These are phyloP conservation scores for Leptodirus hochenwartii DNA, from an alignment of 2,888 invertebrate species.

Conservation along the genomic window DNA sequence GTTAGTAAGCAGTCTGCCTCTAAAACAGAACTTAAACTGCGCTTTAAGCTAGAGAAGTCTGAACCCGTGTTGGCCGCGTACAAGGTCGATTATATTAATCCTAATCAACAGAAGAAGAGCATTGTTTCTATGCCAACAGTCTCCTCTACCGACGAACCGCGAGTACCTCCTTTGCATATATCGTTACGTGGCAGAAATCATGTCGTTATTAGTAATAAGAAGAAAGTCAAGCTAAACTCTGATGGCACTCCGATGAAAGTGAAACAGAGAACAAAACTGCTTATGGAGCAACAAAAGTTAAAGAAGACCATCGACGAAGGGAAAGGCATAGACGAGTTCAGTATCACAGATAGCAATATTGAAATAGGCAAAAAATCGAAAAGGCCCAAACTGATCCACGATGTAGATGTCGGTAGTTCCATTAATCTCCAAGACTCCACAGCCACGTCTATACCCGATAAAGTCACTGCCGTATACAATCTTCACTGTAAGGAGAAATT, in stretches of 20 bases:
- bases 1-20: slow-evolving; percentile 19
- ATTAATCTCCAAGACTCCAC: no score
- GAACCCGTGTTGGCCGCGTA: slow-evolving; percentile 65
- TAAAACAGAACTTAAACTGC: slow-evolving; percentile 61
- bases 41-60: slow-evolving; percentile 66
- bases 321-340: slow-evolving; percentile 8
- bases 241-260: slow-evolving; percentile 18
- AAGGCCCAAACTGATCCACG: slow-evolving; percentile 21
- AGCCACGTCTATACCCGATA: no score
- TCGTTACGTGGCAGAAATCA: slow-evolving; percentile 70
- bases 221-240: slow-evolving; percentile 29
- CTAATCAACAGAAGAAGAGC: slow-evolving; percentile 30
- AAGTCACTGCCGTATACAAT: slow-evolving; percentile 7
- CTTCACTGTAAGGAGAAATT: slow-evolving; percentile 21
- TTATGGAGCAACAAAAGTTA: slow-evolving; percentile 5
- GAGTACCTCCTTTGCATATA: slow-evolving; percentile 79
- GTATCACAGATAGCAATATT: slow-evolving; percentile 7
- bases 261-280: slow-evolving; percentile 19
- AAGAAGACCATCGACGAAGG: slow-evolving; percentile 9
- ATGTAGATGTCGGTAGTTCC: no score
- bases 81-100: slow-evolving; percentile 59
- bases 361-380: slow-evolving; percentile 18
- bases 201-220: slow-evolving; percentile 65
- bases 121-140: slow-evolving; percentile 9
- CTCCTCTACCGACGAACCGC: slow-evolving; percentile 40